Base-by-base conservation (phyloP, 2,797 vertebrate genomes). In the Melanotaenia trifasciata region DNA sequence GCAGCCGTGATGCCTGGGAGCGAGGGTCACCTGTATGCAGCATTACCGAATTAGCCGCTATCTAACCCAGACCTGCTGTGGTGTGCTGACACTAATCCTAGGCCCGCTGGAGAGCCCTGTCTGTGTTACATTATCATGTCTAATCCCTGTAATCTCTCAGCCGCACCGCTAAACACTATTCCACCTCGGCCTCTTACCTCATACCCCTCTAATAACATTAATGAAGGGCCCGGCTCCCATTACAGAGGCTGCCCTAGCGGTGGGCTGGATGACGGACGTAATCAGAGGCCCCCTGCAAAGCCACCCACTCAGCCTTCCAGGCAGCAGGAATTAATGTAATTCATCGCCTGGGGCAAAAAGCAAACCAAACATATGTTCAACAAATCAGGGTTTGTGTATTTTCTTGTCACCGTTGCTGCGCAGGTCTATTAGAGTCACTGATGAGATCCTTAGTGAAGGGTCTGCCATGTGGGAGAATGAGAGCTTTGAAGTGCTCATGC, bases 281-380 rank as follows among this genome's bases (percentile, higher is more conserved):
- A 93, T 87, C 86, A 33, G 79, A 78, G 80, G 72, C 84, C 84
- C 84, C 89, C 75, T 79, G 89, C 76, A 61, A 78, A 86, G 85
- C 81, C 92, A 88, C 86, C 74, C 89, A 93, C 86, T 90, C 94
- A 85, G 83, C 91, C 94, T 93, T 84, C 76, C 83, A 90, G 91
- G 90, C 87, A 88, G 84, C 83, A 56, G 72, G 89, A 89, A 93
- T 87, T 94, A 95, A 94, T 94, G 90, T 92, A 94, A 95, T 94
- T 95, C 94, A 93, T 83, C 80, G 93, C 95, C 94, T 84, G 78
- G 93, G 74, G 93, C 93, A 91, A 87, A 94, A 94, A 94, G 93
- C 58, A 93, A 91, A 95, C 81, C 87, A 95, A 95, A 95, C 91
- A 95, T 93, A 93, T 95, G 93, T 94, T 95, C 90, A 94, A 90